Conservation (phyloP, 2,113 vertebrate genomes). For the Phyllostomus discolor region DNA sequence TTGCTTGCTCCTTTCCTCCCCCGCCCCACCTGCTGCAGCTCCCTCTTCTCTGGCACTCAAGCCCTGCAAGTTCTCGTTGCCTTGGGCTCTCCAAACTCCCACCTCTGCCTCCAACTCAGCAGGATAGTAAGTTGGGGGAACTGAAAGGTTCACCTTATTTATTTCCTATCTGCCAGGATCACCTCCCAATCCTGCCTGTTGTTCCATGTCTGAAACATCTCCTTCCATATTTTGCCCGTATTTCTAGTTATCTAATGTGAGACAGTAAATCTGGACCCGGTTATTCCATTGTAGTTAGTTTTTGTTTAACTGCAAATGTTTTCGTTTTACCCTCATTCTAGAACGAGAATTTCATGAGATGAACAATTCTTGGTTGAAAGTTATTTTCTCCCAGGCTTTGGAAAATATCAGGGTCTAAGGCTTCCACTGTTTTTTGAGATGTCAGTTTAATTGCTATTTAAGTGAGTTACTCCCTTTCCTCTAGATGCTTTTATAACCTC, state of each 20-base stretch:
- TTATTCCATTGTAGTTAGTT: neutral
- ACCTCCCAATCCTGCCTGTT: neutral
- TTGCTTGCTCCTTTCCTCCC: neutral
- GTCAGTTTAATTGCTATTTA: neutral
- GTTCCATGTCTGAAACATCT: neutral
- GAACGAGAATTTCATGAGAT: neutral
- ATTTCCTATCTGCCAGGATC: neutral
- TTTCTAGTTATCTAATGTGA: neutral
- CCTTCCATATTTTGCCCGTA: neutral
- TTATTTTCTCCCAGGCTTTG: neutral
- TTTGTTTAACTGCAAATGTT: neutral
- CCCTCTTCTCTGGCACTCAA: neutral
- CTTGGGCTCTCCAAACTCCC: neutral
- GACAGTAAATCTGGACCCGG: neutral
- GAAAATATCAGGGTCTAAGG: neutral
- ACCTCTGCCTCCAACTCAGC: neutral
- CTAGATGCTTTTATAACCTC: neutral
- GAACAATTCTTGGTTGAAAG: neutral
- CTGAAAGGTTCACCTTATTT: neutral
- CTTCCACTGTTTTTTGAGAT: neutral
- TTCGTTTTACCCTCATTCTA: neutral
- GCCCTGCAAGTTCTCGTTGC: neutral
- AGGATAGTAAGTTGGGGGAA: neutral
- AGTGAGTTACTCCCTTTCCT: neutral
- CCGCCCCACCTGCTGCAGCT: rapidly evolving